Base-by-base conservation (phyloP, 1,140 invertebrate species). In the Himalopsyche phryganea region DNA sequence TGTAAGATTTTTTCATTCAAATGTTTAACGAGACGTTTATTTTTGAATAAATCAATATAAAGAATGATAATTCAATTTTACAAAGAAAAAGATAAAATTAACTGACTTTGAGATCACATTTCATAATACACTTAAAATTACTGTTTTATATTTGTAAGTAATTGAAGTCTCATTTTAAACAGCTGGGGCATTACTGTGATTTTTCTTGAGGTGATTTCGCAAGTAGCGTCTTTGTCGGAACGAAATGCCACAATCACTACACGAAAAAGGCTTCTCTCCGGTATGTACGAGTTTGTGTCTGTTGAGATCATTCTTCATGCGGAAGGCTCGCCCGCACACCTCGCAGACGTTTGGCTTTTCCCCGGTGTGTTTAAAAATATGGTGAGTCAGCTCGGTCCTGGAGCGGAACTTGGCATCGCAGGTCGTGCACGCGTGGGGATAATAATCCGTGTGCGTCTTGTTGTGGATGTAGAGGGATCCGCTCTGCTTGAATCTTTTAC, bases 291-390 rank as follows among this genome's bases (percentile, higher is more conserved):
- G 47, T 13, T 41, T 45, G 65, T 76, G 87, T 4, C 79, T 79
- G 63, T 83, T 85, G 2, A 89, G 69, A 14, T 87, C 85, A 49
- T 85, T 81, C 28, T 75, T 75, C 23, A 80, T 74, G 2, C 80
- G 69, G 65, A 85, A 88, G 2, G 70, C 61, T 47, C 80, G 79
- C 2, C 77, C 75, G 67, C 88, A 89, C 6, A 80, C 67, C 6
- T 76, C 73, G 67, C 87, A 89, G 5, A 70, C 72, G 69, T 83
- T 83, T 2, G 86, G 85, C 56, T 85, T 79, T 52, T 88, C 85
- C 3, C 82, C 82, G 0, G 83, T 84, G 67, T 90, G 87, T 45
- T 79, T 79, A 1, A 82, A 78, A 1, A 79, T 66, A 66, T 88
- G 85, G 44, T 81, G 61, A 44, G 77, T 67, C 6, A 86, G 68